phyloP scores from a whole-genome alignment of 2,888 invertebrate species.

The Diarsia brunnea region DNA sequence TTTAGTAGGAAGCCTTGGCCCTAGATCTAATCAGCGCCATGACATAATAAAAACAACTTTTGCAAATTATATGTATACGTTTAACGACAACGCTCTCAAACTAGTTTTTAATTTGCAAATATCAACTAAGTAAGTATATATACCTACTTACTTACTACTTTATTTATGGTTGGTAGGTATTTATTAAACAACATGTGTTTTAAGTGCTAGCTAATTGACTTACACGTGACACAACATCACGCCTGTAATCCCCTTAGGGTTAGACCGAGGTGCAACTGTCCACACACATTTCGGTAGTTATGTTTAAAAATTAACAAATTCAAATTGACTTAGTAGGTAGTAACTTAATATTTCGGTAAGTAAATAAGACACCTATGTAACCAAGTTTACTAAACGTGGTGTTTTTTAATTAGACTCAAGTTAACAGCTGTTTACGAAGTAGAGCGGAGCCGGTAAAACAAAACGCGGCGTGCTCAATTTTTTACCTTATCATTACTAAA shows the following conservation, averaged over 20 bases:
- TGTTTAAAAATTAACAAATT: no score
- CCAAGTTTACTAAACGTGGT: constrained; percentile 5
- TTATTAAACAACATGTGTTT: constrained; percentile 10
- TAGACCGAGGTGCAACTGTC: no score
- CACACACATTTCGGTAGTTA: no score
- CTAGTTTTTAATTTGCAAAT: constrained; percentile 27
- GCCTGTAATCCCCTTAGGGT: no score
- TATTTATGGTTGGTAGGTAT: neutral
- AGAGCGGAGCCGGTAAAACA: constrained; percentile 2
- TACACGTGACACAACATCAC: no score
- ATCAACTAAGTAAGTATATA: neutral
- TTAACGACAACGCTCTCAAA: neutral
- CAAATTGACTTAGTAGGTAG: neutral
- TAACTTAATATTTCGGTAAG: constrained; percentile 6
- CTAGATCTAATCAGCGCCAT: neutral
- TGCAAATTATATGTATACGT: neutral
- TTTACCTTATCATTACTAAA: neutral
- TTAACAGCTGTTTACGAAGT: constrained; percentile 30
- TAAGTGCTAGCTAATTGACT: neutral
- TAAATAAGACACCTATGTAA: neutral
- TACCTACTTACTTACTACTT: no score
- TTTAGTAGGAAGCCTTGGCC: constrained; percentile 6
- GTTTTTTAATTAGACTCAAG: constrained; percentile 4
- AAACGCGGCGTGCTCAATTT: neutral
- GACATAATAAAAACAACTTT: constrained; percentile 15